Conservation (phyloP, 1,140 invertebrate genomes). For the Drosophila baimaii region DNA sequence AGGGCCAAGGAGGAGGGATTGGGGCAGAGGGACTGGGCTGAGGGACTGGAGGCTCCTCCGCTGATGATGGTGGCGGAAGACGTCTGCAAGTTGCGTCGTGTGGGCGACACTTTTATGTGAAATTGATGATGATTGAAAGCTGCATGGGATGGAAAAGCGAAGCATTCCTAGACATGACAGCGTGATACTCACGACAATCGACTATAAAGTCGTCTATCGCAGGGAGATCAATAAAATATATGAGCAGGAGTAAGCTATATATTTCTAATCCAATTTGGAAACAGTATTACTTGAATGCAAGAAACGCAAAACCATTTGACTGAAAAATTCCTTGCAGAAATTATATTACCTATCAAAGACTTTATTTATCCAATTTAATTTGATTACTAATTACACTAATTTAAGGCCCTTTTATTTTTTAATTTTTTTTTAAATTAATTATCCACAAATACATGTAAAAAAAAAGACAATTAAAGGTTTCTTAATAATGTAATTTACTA, state of each 20-base stretch:
- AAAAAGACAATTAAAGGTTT: too few species aligned
- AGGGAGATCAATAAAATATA: conserved; percentile 7
- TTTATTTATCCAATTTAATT: too few species aligned
- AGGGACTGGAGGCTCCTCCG: background rate
- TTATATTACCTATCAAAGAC: too few species aligned
- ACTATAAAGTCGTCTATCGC: conserved; percentile 2
- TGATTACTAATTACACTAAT: too few species aligned
- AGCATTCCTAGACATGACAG: conserved; percentile 28
- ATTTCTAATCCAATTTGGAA: conserved; percentile 3
- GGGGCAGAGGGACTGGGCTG: background rate
- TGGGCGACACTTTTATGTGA: conserved; percentile 84
- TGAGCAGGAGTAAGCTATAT: background rate
- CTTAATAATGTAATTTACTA: too few species aligned
- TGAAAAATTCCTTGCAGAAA: background rate
- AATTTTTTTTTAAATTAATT: too few species aligned
- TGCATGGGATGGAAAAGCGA: conserved; percentile 46
- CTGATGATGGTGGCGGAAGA: conserved; percentile 5
- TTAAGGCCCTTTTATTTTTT: too few species aligned
- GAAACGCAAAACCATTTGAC: too few species aligned
- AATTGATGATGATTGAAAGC: conserved; percentile 84
- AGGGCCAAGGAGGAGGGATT: background rate
- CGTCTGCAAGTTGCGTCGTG: conserved; percentile 64
- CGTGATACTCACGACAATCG: conserved; percentile 36
- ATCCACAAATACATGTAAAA: too few species aligned
- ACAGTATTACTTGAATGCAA: background rate